Base-by-base conservation (phyloP, 2,113 vertebrate species). In the Gobiocypris rarus region DNA sequence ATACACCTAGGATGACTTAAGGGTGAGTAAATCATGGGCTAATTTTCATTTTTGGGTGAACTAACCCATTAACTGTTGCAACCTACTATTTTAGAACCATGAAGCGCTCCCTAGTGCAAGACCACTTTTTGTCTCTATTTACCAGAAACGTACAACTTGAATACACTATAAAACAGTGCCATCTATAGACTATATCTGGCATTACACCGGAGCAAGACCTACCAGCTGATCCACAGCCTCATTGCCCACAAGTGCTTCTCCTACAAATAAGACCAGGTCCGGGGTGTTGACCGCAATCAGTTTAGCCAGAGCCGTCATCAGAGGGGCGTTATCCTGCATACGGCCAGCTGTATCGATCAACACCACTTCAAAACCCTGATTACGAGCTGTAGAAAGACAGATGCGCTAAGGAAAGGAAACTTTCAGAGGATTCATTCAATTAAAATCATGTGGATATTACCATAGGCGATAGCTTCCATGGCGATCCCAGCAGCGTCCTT, bases 211-310 rank as follows among this genome's bases (percentile, higher is more conserved):
- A 48, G 45, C 45, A 48, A 48, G 13, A 48, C 45, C 95, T 85
- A 99, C 98, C 96, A 99, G 94, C 92, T 99, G 98, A 92, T 99
- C 98, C 83, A 99, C 98, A 0, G 98, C 98, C 89, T 99, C 98
- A 0, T 99, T 99, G 79, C 98, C 98, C 82, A 99, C 98, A 89
- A 99, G 93, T 0, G 98, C 98, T 88, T 99, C 98, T 67, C 98
- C 98, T 0, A 99, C 98, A 9, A 99, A 99, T 89, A 99, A 94
- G 85, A 99, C 98, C 34, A 99, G 92, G 91, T 99, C 98, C 0
- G 98, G 98, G 88, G 96, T 94, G 4, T 99, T 99, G 91, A 99
- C 96, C 0, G 97, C 96, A 0, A 99, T 99, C 73, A 99, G 97
- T 86, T 99, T 99, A 65, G 98, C 97, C 93, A 99, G 90, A 0